Evolutionary conservation across 2,797 vertebrate species (phyloP), one percentile per base, ranked within the genome.

Genomic region (Lycodopsis pacificus): DNA sequence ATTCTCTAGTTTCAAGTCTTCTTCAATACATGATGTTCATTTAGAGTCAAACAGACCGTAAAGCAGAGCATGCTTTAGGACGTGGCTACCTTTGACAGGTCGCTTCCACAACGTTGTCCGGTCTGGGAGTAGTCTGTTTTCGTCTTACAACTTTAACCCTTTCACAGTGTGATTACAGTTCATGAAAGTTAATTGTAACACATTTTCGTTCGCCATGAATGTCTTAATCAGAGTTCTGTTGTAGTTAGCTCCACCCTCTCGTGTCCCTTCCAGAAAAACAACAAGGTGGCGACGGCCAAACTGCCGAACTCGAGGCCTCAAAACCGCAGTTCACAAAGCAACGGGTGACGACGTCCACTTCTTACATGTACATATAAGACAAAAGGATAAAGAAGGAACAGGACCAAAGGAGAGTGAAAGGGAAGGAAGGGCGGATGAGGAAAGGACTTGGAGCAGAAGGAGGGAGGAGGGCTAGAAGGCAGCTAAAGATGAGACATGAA

Each of bases 401-500:
- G 14, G 42, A 7, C 44, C 15, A 46, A 13, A 13, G 6, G 17
- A 19, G 25, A 15, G 25, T 15, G 44, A 34, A n/a, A 17, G 27
- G 6, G 5, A 32, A 53, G 22, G 34, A 54, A 63, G 25, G 19
- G 36, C 15, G 13, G 13, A 44, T 61, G 1, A 25, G 17, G 15
- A 62, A 27, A 38, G 30, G 13, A 19, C 5, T 32, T 15, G 8
- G 38, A 44, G 30, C 19, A 3, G 49, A 38, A 42, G 15, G 2
- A 38, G 17, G 30, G 34, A 32, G 19, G 38, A 22, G 4, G 1
- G 3, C 3, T 1, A 8, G 53, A 58, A 65, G 20, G 42, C 22
- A 25, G 40, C 49, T 54, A 42, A 62, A 61, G 58, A 64, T 30
- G 53, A 58, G 7, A 77, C 71, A 71, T 48, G 20, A 85, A 72